Evolutionary conservation across 2,888 invertebrate species (phyloP).

Genomic region (Eucera pruinosa): DNA sequence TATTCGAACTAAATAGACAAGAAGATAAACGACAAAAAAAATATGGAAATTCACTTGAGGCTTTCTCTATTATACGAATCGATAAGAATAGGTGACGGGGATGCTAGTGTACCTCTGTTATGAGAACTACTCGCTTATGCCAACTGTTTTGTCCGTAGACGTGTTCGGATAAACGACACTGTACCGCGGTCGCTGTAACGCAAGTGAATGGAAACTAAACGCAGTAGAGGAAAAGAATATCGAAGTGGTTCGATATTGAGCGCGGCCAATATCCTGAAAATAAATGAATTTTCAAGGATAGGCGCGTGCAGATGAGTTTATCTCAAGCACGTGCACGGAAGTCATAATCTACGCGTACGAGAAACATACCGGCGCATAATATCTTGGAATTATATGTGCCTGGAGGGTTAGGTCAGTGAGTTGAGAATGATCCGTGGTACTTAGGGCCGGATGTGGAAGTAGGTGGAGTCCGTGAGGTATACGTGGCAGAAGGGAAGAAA

Average conservation of each 20-base stretch:
- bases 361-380: conserved; percentile 53
- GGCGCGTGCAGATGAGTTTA: conserved; percentile 43
- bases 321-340: conserved; percentile 61
- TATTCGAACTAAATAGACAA: no score
- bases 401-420: conserved; percentile 62
- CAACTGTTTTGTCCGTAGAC: no score
- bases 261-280: conserved; percentile 32
- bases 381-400: conserved; percentile 60
- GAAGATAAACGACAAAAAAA: no score
- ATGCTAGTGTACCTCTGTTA: no score
- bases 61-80: no score
- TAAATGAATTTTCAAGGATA: conserved; percentile 34
- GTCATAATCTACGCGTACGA: conserved; percentile 50
- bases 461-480: conserved; percentile 46
- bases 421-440: conserved; percentile 43
- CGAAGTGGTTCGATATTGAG: not conserved
- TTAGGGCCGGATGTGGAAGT: conserved; percentile 55
- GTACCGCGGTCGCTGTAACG: not conserved
- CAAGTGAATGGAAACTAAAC: not conserved
- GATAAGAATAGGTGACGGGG: no score
- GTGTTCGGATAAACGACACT: no score
- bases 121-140: no score
- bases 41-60: no score
- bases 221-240: not conserved
- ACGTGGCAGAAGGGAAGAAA: conserved; percentile 26